Evolutionary conservation across 2,888 invertebrate species (phyloP).

Genomic region (Dryobota labecula): DNA sequence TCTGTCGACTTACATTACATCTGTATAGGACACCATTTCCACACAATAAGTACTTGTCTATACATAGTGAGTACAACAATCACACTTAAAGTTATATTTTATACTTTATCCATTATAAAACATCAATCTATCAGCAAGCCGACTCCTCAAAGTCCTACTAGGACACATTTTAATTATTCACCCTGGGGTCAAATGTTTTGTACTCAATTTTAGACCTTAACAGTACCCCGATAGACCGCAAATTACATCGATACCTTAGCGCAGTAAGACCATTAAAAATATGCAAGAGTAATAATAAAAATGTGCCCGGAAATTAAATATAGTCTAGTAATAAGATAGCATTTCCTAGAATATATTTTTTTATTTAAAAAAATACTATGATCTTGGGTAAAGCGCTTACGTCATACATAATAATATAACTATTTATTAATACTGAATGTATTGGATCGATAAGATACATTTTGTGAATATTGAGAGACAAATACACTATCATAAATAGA

Average conservation of each 20-base stretch:
- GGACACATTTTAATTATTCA: slow-evolving; percentile 72
- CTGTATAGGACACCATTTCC: slow-evolving; percentile 32
- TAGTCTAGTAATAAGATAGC: slow-evolving; percentile 52
- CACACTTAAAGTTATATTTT: slow-evolving; percentile 46
- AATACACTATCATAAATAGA: slow-evolving; percentile 43
- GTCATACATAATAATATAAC: slow-evolving; percentile 63
- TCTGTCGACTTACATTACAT: slow-evolving; percentile 27
- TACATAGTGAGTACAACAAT: slow-evolving; percentile 47
- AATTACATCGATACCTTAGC: slow-evolving; percentile 42
- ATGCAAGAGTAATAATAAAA: slow-evolving; percentile 63
- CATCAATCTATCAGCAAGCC: slow-evolving; percentile 65
- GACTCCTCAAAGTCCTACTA: slow-evolving; percentile 59
- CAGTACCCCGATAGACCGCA: slow-evolving; percentile 39
- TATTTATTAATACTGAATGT: slow-evolving; percentile 80
- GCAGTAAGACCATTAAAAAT: slow-evolving; percentile 40
- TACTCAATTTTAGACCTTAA: slow-evolving; percentile 77
- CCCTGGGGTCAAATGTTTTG: slow-evolving; percentile 70
- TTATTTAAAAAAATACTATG: slow-evolving; percentile 84
- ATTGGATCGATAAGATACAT: slow-evolving; percentile 67
- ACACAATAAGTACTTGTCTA: slow-evolving; percentile 50
- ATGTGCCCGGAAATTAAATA: slow-evolving; percentile 63
- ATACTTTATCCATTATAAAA: slow-evolving; percentile 55
- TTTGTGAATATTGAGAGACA: slow-evolving; percentile 54
- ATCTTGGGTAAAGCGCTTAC: slow-evolving; percentile 79
- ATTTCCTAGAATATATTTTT: slow-evolving; percentile 54